Percentiles rank a stretch among this genome's conserved stretches.
Evolutionary conservation across 2,797 vertebrate genomes (phyloP).

Genomic region (Antrozous pallidus): DNA sequence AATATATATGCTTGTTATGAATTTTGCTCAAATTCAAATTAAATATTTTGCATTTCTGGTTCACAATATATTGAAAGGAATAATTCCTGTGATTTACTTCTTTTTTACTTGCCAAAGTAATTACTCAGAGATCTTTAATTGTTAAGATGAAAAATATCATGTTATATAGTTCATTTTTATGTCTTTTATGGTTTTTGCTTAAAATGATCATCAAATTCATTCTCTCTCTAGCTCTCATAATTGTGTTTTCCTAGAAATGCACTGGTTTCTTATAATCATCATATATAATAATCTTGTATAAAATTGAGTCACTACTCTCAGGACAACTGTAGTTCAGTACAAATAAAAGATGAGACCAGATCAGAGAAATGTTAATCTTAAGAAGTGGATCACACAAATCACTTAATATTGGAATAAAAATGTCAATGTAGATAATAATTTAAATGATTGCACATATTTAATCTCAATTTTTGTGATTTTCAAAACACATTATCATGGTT

Average conservation of each 20-base stretch:
- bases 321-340: background rate
- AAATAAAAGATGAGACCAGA: conserved; percentile 32
- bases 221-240: background rate
- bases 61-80: background rate
- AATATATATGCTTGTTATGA: background rate
- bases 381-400: background rate
- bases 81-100: background rate
- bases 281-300: background rate
- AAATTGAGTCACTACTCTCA: background rate
- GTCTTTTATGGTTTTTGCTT: background rate
- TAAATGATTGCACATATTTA: background rate
- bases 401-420: conserved; percentile 39
- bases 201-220: background rate
- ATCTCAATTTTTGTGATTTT: conserved; percentile 12
- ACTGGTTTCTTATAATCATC: background rate
- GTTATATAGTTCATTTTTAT: conserved; percentile 22
- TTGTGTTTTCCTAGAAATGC: conserved; percentile 1
- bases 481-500: background rate
- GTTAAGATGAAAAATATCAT: background rate
- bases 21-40: conserved; percentile 25
- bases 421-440: background rate
- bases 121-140: conserved; percentile 20
- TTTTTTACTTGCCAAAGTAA: background rate
- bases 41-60: background rate
- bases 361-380: background rate